A percentile compares a stretch with the other conserved stretches of the same genome.
phyloP scores from a whole-genome alignment of 2,888 invertebrate species.

The Amphipyra berbera region DNA sequence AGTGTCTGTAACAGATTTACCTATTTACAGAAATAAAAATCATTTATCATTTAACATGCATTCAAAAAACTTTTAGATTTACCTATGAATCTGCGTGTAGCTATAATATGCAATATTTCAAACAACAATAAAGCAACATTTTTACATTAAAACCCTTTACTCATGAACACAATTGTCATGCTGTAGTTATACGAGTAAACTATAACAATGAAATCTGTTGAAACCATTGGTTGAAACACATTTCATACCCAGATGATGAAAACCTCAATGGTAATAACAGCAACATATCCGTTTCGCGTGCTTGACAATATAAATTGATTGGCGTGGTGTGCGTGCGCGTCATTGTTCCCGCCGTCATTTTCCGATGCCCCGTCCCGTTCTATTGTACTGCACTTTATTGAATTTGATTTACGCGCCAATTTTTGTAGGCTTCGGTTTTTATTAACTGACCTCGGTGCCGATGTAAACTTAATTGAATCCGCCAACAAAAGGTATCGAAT shows the following conservation, averaged over 20 bases:
- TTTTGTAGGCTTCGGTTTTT: slow-evolving; percentile 89
- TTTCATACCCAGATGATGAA: slow-evolving; percentile 26
- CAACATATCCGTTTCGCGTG: slow-evolving; percentile 47
- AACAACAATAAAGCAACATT: no score
- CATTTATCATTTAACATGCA: no score
- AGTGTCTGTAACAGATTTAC: no score
- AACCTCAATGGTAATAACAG: slow-evolving; percentile 48
- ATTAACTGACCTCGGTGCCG: slow-evolving; percentile 89
- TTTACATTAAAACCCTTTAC: no score
- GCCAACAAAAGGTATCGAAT: slow-evolving; percentile 87
- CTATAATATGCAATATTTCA: not conserved
- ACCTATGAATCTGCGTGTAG: no score
- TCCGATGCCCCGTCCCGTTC: slow-evolving; percentile 74
- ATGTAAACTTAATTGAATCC: slow-evolving; percentile 90
- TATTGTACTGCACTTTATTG: slow-evolving; percentile 87
- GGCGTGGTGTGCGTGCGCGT: slow-evolving; percentile 49
- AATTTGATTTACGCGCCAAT: slow-evolving; percentile 89
- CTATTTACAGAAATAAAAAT: no score
- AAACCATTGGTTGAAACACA: not conserved
- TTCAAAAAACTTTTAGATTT: no score
- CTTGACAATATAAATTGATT: slow-evolving; percentile 45
- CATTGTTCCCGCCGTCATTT: slow-evolving; percentile 81
- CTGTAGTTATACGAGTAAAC: not conserved
- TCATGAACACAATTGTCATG: not conserved
- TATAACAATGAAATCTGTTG: slow-evolving; percentile 29